Conservation (phyloP, 2,797 vertebrate genomes). For the Aselliscus stoliczkanus region DNA sequence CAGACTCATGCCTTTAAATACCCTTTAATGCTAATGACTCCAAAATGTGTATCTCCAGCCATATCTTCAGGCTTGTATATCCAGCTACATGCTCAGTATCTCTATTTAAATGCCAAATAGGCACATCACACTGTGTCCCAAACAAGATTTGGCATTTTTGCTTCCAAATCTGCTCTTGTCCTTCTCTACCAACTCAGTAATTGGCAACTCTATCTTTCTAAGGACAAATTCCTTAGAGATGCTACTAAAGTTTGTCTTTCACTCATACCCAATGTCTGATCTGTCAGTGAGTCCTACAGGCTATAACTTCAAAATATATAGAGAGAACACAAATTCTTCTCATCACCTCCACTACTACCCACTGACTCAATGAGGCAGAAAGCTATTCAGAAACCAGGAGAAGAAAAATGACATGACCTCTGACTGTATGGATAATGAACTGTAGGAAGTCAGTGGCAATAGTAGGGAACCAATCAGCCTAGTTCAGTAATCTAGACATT, state of each 20-base stretch:
- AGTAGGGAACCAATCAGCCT: not conserved
- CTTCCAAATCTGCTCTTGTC: not conserved
- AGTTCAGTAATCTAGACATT: not conserved
- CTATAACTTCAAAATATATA: not conserved
- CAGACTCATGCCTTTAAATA: not conserved
- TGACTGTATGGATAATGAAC: not conserved
- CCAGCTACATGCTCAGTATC: not conserved
- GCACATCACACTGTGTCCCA: not conserved
- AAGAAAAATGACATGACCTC: not conserved
- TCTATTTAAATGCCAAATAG: not conserved
- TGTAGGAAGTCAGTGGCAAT: not conserved
- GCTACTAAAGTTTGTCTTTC: not conserved
- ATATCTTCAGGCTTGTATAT: not conserved
- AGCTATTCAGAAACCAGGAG: not conserved
- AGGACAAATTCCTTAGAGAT: not conserved
- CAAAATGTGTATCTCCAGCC: not conserved
- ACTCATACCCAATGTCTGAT: not conserved
- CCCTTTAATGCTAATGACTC: not conserved
- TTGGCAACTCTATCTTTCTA: not conserved
- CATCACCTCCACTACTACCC: not conserved
- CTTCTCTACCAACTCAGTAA: not conserved
- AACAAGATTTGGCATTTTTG: not conserved
- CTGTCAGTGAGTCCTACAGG: not conserved
- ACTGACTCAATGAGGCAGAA: not conserved
- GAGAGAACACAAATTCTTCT: not conserved